Base-by-base conservation (phyloP, 2,113 vertebrate species). In the Ammodytes marinus region DNA sequence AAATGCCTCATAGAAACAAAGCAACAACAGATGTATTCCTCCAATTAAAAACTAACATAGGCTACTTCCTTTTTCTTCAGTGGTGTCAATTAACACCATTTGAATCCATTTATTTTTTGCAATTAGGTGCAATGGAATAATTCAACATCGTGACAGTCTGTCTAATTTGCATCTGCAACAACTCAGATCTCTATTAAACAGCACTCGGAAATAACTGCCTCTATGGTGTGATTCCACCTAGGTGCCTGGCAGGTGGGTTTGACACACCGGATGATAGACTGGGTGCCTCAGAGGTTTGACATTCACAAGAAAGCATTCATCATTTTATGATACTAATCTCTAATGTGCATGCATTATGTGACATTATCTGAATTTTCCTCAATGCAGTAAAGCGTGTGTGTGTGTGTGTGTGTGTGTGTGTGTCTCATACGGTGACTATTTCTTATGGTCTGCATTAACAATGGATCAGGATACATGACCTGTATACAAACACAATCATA, bases 221-320 rank as follows among this genome's bases (percentile, higher is more conserved):
- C 71, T 77, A 58, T 71, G 53, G 47, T 81, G 79, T 69, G 74
- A 87, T 80, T 82, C 77, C 77, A 77, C 65, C 70, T 52, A 52
- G 82, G 76, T 79, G 79, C 42, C 58, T 80, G 86, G 46, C 74
- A 84, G 72, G 77, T 61, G 58, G 75, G 61, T 64, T 65, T 79
- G 68, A 83, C 77, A 80, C 59, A 17, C 15, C 10, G 54, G 60
- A 67, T 84, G 69, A 88, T 82, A 55, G 64, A 82, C 75, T 75
- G 55, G 37, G 39, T 53, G 70, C 63, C 69, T 82, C 77, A 72
- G 77, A 78, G 82, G 15, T 77, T 59, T 84, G 77, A 88, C 85
- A 79, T 82, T 89, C 79, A 85, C 61, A 53, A 67, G 68, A 75
- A 84, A 75, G 64, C 74, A 74, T 90, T 88, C 53, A 69, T 91